phyloP scores from a whole-genome alignment of 2,113 vertebrate genomes.

The Lophura nycthemera region DNA sequence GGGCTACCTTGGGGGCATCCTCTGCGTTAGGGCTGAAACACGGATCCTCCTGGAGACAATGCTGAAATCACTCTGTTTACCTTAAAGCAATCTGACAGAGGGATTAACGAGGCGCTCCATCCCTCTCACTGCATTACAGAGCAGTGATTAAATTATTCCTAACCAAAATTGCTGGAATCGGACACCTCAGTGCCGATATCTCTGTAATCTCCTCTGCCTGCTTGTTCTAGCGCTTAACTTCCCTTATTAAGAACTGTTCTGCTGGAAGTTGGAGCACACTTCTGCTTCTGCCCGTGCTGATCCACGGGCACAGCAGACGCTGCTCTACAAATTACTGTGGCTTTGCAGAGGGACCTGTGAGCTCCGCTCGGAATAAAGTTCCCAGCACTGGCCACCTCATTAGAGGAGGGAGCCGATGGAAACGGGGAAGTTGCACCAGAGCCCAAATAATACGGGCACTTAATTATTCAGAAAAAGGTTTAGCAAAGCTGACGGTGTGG shows the following conservation, averaged over 20 bases:
- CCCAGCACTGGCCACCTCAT: neutral
- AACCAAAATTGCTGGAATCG: neutral
- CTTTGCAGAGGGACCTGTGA: neutral
- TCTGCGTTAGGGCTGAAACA: no score
- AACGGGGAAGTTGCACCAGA: neutral
- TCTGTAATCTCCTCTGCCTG: neutral
- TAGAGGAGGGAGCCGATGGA: conserved; percentile 3
- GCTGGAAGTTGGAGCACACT: neutral
- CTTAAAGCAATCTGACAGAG: no score
- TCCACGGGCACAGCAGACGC: neutral
- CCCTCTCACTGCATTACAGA: neutral
- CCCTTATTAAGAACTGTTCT: neutral
- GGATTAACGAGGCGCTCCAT: no score
- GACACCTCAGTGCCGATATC: neutral
- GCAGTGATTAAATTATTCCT: conserved; percentile 21
- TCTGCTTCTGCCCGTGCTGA: neutral
- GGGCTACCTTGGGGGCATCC: no score
- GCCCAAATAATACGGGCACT: neutral
- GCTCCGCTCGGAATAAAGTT: neutral
- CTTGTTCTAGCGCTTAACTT: neutral
- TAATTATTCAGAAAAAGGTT: conserved; percentile 60
- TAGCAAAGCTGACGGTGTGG: conserved; percentile 28
- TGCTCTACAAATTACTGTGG: neutral
- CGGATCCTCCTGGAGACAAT: no score
- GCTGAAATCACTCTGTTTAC: no score